Base-by-base conservation (phyloP, 2,888 invertebrate genomes). In the Chrysotoxum bicinctum region DNA sequence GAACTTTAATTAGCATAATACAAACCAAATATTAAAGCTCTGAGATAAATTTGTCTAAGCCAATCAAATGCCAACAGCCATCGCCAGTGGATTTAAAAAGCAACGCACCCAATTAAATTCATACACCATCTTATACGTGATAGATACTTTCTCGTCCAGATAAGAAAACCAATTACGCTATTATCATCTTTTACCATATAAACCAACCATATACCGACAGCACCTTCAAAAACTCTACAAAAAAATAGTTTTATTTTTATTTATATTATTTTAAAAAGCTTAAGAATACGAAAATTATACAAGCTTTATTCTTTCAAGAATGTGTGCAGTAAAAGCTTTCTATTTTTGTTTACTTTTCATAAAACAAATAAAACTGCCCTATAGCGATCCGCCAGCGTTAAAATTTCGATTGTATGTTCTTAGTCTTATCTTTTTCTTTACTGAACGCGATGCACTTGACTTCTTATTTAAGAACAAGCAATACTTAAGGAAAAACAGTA, bases 131-230 rank as follows among this genome's bases (percentile, higher is more conserved):
- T 52, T 8, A 19, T 12, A 21, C 10, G 12, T 23, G 7, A 23
- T 48, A 48, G 16, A 16, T 14, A 23, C 12, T 23, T 48, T 48
- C 14, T 23, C 8, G 21, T 6, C 6, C 12, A 21, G 48, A 48
- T 48, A 48, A 21, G 12, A 21, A 48, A 19, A 48, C 0, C 5
- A 12, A 21, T 23, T 12, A 12, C 21, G 1, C 8, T 1, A 16
- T 4, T 4, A 9, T 70, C 35, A 26, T 66, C 50, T 23, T 5
- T 10, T 2, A 50, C 14, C 40, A 8, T 19, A 52, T 30, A 26
- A 19, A 62, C 75, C 75, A 81, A 76, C 81, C 81, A 70, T 21
- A 80, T 52, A 43, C 60, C 56, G 80, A 48, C 80, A 81, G 69
- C 69, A 75, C 19, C 68, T 23, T 23, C 7, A 50, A 48, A 48